Conservation (phyloP, 2,888 invertebrate species). For the Barypeithes pellucidus region DNA sequence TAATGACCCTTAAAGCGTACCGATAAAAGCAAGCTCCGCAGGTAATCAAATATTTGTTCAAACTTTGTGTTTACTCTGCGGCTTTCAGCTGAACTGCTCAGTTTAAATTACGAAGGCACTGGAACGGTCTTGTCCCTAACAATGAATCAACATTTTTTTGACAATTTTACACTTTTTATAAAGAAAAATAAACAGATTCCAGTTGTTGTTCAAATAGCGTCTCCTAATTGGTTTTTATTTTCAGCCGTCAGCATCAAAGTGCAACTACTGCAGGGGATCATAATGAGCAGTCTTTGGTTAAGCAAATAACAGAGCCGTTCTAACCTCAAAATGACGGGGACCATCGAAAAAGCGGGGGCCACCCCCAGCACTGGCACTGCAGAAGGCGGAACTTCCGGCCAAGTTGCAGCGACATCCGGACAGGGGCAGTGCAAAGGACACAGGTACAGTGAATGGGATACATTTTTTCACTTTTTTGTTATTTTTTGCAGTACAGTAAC, state of each 20-base stretch:
- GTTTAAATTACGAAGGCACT: constrained; percentile 2
- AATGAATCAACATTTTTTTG: no score
- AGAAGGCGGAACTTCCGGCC: constrained; percentile 27
- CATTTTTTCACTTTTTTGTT: no score
- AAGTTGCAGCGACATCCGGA: constrained; percentile 32
- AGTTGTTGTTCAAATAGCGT: no score
- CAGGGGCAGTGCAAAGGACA: constrained; percentile 65
- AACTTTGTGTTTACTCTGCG: neutral
- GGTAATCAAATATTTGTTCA: constrained; percentile 5
- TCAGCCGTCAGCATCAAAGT: constrained; percentile 15
- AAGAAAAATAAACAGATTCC: no score
- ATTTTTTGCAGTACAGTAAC: no score
- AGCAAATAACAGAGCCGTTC: constrained; percentile 4
- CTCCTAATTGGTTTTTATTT: constrained; percentile 12
- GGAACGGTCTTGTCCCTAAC: no score
- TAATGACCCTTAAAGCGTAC: no score
- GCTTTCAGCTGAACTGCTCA: neutral
- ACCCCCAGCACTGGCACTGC: constrained; percentile 19
- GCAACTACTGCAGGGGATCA: constrained; percentile 8
- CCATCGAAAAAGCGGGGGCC: constrained; percentile 44
- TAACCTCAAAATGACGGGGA: constrained; percentile 27
- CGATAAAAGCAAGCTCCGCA: neutral
- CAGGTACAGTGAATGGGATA: constrained; percentile 38
- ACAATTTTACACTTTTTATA: no score
- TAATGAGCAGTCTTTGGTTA: constrained; percentile 1